Base-by-base conservation (phyloP, 2,888 invertebrate species). In the Mayetiola destructor region DNA sequence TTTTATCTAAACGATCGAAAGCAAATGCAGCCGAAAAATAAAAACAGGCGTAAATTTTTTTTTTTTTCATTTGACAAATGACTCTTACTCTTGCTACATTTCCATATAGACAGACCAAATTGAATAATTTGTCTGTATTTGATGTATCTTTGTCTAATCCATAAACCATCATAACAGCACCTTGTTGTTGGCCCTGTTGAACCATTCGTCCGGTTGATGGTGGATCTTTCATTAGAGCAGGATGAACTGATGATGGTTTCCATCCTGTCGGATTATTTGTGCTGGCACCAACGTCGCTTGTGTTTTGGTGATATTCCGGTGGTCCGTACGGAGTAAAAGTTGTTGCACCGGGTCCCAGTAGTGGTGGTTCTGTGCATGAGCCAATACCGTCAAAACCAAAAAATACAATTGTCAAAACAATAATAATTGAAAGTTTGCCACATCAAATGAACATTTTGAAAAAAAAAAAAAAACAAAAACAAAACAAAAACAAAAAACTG, bases 141-240 rank as follows among this genome's bases (percentile, higher is more conserved):
- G 94, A 88, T 66, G 90, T 89, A 66, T 89, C 84, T 57, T 88
- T 85, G 71, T 94, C 91, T 61, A 99, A 78, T 2, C 96, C 96
- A 75, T 99, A 97, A 58, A 97, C 93, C 96, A 97, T 96, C 78
- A 96, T 86, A 60, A 97, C 96, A 55, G 90, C 86, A 56, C 89
- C 90, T 68, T 89, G 73, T 57, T 60, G 61, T 60, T 67, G 67
- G 62, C 69, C 69, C 65, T 69, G 70, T 62, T 69, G 66, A 62
- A 69, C 67, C 67, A 70, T 73, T 62, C 73, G 71, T 61, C 70
- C 69, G 61, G 69, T 69, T 59, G 70, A 65, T 62, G 71, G 66
- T 64, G 80, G 75, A 58, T 80, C 80, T 67, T 80, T 80, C 76
- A 79, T 78, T 70, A 80, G 74, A 18, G 79, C 74, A 20, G 61